These are phyloP conservation scores for Phenganax subtilis DNA, from an alignment of 92 coral and sea anemone species.

Conservation along the genomic window DNA sequence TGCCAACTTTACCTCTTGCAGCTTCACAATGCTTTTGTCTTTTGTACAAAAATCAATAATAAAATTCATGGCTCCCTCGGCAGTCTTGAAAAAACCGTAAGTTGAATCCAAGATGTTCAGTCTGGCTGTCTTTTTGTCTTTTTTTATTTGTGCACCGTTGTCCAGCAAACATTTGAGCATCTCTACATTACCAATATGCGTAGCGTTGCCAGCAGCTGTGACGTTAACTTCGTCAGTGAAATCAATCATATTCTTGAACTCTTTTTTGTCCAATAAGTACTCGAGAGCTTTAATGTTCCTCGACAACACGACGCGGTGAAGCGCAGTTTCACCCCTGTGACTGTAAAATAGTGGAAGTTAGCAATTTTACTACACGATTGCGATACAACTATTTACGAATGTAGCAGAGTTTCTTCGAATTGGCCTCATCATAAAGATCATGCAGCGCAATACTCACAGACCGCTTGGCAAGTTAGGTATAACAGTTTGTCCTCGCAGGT, in stretches of 20 bases:
- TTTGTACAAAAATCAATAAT: neutral
- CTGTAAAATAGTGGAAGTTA: neutral
- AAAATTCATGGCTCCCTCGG: neutral
- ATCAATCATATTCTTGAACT: constrained; percentile 1
- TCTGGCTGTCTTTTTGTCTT: neutral
- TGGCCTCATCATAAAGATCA: too few relatives aligned
- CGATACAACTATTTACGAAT: too few relatives aligned
- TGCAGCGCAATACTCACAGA: too few relatives aligned
- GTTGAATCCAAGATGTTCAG: constrained; percentile 11
- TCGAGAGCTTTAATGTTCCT: neutral
- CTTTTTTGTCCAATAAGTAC: neutral
- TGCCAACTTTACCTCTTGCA: neutral
- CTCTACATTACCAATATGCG: neutral
- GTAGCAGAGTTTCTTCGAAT: too few relatives aligned
- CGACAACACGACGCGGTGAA: neutral
- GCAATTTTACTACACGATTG: too few relatives aligned
- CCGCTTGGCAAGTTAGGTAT: too few relatives aligned
- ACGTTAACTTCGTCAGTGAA: neutral
- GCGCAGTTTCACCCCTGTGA: neutral
- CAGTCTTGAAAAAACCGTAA: constrained; percentile 16
- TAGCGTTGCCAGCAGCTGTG: constrained; percentile 9
- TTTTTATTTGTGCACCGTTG: neutral
- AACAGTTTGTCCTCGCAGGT: too few relatives aligned
- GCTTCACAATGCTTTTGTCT: neutral
- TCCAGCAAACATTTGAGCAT: constrained; percentile 10